Base-by-base conservation (phyloP, 2,888 invertebrate species). In the Pteria penguin region DNA sequence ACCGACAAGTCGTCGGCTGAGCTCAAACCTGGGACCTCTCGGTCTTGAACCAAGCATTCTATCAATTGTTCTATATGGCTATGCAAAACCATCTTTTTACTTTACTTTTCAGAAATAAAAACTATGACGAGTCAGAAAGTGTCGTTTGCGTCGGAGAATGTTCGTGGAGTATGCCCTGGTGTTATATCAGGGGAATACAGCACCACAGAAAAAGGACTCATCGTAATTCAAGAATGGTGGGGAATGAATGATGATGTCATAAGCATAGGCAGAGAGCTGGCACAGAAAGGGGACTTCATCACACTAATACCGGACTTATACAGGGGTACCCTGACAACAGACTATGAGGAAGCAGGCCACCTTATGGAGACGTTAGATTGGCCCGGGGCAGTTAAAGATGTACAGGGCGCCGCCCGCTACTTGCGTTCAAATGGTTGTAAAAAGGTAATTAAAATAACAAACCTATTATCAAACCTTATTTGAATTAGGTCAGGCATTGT, bases 181-280 rank as follows among this genome's bases (percentile, higher is more conserved):
- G 67, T 72, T 4, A 8, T 78, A 29, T 68, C 72, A 2, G 82
- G 80, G 11, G 72, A 79, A 4, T 31, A 62, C 4, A 18, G 18
- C 11, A 26, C 36, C 4, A 52, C 72, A 32, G 77, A 80, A 4
- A 82, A 79, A 27, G 88, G 86, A 5, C 65, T 88, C 8, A 84
- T 87, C 63, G 83, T 86, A 3, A 72, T 88, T n/a, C 84, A 89
- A 78, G 89, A 88, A 78, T 90, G 89, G 90, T 90, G 90, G 90
- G 90, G 89, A 2, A 63, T 90, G 74, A 90, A 90, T 80, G 78
- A 87, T 2, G 87, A 90, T 75, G 86, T 88, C 31, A 76, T 85
- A 61, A 74, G 83, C 8, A 80, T 82, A 60, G 87, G 86, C 4
- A 77, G 77, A 27, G 70, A 84, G 24, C 73, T 89, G 29, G 79